Percentiles rank a stretch among this genome's conserved stretches.
These are phyloP conservation scores for Scolanthus callimorphus DNA, from an alignment of 92 coral and sea anemone genomes.

Conservation along the genomic window DNA sequence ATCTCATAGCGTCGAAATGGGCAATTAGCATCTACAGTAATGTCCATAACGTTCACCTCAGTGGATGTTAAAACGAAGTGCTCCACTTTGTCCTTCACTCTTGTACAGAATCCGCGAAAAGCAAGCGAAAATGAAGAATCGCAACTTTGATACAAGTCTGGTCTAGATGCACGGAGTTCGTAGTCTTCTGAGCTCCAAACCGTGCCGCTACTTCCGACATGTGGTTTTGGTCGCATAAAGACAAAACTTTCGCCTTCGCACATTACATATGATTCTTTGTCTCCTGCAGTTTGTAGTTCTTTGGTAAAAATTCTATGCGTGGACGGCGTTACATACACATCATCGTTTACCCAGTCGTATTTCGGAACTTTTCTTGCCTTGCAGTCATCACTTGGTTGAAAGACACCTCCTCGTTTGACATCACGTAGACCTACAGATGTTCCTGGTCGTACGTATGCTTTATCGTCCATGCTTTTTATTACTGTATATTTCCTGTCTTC, in stretches of 20 bases:
- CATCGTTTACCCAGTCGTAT: not conserved
- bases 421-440: not conserved
- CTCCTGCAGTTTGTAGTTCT: constrained; percentile 32
- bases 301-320: constrained; percentile 30
- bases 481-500: constrained; percentile 31
- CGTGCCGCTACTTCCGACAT: constrained; percentile 41
- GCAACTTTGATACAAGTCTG: constrained; percentile 25
- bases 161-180: constrained; percentile 23
- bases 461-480: not conserved
- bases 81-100: constrained; percentile 30
- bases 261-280: constrained; percentile 28
- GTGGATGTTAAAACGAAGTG: constrained; percentile 44
- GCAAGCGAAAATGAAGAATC: constrained; percentile 19
- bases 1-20: constrained; percentile 28
- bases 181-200: constrained; percentile 42
- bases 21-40: constrained; percentile 9
- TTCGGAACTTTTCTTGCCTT: not conserved
- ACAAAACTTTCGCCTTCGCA: constrained; percentile 44
- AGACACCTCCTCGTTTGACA: not conserved
- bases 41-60: constrained; percentile 21
- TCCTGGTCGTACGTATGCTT: not conserved
- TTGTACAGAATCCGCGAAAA: constrained; percentile 31
- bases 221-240: constrained; percentile 53
- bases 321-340: not conserved
- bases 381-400: not conserved